Conservation (phyloP, 2,797 vertebrate genomes). For the Sebastes iracundus region DNA sequence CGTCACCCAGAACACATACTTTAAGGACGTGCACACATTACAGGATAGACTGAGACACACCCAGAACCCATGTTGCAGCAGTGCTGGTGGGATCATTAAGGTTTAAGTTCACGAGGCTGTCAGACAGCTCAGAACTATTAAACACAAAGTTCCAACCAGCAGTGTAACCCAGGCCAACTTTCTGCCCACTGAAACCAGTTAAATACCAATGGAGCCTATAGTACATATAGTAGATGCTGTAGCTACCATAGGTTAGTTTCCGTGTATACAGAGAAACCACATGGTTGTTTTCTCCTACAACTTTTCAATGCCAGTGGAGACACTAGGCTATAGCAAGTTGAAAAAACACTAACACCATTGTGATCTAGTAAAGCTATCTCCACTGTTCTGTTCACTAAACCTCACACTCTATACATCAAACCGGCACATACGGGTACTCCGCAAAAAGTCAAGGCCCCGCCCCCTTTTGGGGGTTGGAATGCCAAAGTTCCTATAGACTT, state of each 20-base stretch:
- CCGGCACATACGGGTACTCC: accelerated
- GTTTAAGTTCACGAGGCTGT: background rate
- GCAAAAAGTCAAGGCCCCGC: too few relatives aligned
- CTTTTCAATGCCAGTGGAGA: too few relatives aligned
- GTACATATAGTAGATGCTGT: background rate
- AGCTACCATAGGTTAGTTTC: background rate
- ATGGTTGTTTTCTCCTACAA: too few relatives aligned
- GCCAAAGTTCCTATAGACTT: too few relatives aligned
- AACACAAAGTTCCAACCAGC: background rate
- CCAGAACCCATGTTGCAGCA: background rate
- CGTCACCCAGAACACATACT: background rate
- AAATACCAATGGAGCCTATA: background rate
- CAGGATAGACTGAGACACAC: background rate
- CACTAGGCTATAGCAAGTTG: too few relatives aligned
- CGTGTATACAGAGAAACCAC: background rate
- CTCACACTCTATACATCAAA: background rate
- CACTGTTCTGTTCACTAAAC: background rate
- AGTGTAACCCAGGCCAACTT: background rate
- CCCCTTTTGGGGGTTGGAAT: too few relatives aligned
- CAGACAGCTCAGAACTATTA: background rate
- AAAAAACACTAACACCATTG: too few relatives aligned
- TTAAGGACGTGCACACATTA: background rate
- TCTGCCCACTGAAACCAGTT: background rate
- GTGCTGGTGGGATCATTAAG: background rate
- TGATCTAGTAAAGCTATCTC: too few relatives aligned